These are phyloP conservation scores for Amazona ochrocephala DNA, from an alignment of 2,797 vertebrate genomes.

Conservation along the genomic window DNA sequence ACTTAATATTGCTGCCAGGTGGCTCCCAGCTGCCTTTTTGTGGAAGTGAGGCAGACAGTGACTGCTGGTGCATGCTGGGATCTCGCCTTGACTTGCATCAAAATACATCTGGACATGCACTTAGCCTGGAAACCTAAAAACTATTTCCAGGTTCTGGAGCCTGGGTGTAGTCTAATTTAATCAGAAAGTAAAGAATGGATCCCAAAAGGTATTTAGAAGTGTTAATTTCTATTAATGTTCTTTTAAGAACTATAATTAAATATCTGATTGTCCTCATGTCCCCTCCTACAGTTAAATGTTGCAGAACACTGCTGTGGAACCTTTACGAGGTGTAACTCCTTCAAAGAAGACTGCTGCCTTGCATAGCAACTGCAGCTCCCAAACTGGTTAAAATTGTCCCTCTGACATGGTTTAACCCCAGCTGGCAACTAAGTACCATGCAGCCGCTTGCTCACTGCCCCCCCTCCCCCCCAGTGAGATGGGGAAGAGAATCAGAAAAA, in stretches of 20 bases:
- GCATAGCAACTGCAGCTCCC: not conserved
- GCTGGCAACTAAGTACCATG: not conserved
- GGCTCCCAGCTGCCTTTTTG: not conserved
- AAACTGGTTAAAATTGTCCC: not conserved
- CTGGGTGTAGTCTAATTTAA: not conserved
- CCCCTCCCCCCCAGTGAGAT: not conserved
- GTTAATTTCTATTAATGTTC: not conserved
- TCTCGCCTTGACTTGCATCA: not conserved
- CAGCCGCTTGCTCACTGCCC: not conserved
- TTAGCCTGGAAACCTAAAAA: not conserved
- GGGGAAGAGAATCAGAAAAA: not conserved
- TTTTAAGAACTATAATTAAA: not conserved
- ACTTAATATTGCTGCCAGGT: not conserved
- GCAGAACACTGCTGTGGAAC: not conserved
- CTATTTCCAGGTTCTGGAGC: not conserved
- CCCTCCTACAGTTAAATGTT: not conserved
- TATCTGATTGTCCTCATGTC: not conserved
- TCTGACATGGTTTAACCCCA: not conserved
- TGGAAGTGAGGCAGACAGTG: rapidly evolving
- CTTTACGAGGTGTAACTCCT: not conserved
- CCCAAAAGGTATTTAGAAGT: not conserved
- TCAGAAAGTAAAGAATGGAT: not conserved
- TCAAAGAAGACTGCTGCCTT: not conserved
- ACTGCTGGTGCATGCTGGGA: not conserved
- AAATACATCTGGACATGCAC: not conserved